Percentiles rank a stretch among this genome's conserved stretches.
Conservation (phyloP, 2,797 vertebrate genomes). For the Rhincodon typus region DNA sequence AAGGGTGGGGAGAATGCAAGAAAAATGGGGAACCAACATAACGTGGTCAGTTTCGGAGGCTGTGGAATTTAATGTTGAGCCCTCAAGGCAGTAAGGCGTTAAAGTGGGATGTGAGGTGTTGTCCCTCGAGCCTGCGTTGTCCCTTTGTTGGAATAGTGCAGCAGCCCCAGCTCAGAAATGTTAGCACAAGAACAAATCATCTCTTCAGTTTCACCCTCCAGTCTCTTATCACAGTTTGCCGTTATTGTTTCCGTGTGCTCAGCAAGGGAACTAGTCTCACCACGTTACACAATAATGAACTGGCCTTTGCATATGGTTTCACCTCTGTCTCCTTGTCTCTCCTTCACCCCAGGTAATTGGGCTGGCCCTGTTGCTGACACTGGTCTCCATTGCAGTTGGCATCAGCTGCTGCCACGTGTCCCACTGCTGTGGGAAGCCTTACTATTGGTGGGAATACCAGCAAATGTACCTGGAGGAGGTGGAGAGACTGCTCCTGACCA, state of each 20-base stretch:
- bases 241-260: not conserved
- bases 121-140: too few relatives aligned
- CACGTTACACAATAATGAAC: not conserved
- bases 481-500: not conserved
- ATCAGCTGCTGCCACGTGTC: conserved; percentile 25
- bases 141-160: too few relatives aligned
- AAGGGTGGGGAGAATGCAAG: too few relatives aligned
- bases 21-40: too few relatives aligned
- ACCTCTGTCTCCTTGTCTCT: not conserved
- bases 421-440: not conserved
- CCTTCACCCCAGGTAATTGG: not conserved
- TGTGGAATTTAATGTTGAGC: too few relatives aligned
- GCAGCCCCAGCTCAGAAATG: too few relatives aligned
- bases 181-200: too few relatives aligned
- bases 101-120: too few relatives aligned
- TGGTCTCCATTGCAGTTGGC: not conserved
- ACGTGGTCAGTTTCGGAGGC: too few relatives aligned
- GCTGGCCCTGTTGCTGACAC: not conserved
- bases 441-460: conserved; percentile 24
- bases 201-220: not conserved
- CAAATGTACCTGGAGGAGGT: conserved; percentile 16
- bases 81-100: too few relatives aligned
- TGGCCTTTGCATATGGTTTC: not conserved
- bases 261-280: not conserved
- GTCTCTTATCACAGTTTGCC: not conserved